Evolutionary conservation across 2,113 vertebrate species (phyloP), one percentile per base, ranked within the genome.

Genomic region (Probosciger aterrimus): DNA sequence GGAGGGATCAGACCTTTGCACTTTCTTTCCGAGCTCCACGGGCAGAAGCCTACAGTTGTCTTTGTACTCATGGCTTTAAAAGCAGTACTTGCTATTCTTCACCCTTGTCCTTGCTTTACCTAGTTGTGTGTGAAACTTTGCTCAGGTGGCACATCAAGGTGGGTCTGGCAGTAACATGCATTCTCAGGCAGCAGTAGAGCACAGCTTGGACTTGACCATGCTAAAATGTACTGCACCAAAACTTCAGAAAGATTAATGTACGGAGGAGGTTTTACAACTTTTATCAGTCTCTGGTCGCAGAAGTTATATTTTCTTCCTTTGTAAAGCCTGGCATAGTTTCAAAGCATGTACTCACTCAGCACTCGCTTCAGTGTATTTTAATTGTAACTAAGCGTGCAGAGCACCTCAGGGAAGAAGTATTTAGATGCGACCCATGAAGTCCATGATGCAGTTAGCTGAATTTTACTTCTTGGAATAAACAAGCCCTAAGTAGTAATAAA

Each of bases 1-100:
- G 88, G 24, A 91, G 78, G 82, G 70, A 74, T 49, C 78, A 46
- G 82, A 91, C 87, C 81, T 96, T 92, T 90, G 84, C 37, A 28
- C 63, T 25, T 9, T 31, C 60, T 63, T 18, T 18, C 53, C 22
- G 63, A 88, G 83, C 46, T 55, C n/a, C 1, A 1, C 23, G 50
- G 47, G 64, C 69, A 92, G 91, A 70, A 86, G 67, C 53, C 70
- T 82, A 4, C 30, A 18, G 20, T 7, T 55, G 39, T 47, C 76
- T 46, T 39, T 44, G 59, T 43, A 13, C 15, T 78, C 30, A 9
- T 44, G 35, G 53, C 63, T 65, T 63, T 27, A 20, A 53, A 82
- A 74, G 37, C 63, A 80, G 53, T 30, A 0, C 13, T 43, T 35
- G 39, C 35, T 65, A 6, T 9, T 55, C 55, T 46, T 53, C 37